These are phyloP conservation scores for Amblyteles armatorius DNA, from an alignment of 2,888 invertebrate species.

Conservation along the genomic window DNA sequence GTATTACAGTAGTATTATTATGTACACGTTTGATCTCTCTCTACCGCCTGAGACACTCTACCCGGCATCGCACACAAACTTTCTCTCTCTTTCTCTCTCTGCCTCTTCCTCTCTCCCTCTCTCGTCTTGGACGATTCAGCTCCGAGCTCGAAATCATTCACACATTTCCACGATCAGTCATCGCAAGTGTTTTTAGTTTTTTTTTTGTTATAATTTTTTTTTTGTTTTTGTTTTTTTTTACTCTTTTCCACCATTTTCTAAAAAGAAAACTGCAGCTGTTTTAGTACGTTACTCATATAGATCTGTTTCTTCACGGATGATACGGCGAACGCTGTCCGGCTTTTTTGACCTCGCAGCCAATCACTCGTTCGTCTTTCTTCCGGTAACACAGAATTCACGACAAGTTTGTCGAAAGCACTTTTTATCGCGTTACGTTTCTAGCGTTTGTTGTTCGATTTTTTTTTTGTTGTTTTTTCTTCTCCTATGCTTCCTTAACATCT, in stretches of 20 bases:
- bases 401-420: slow-evolving; percentile 20
- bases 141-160: slow-evolving; percentile 6
- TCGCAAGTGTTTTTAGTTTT: slow-evolving; percentile 14
- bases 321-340: slow-evolving; percentile 7
- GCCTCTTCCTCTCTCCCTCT: not conserved
- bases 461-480: slow-evolving; percentile 23
- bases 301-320: slow-evolving; percentile 34
- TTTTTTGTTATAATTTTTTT: not conserved
- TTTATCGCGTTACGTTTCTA: slow-evolving; percentile 35
- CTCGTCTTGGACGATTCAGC: slow-evolving; percentile 9
- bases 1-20: slow-evolving; percentile 52
- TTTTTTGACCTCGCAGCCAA: slow-evolving; percentile 4
- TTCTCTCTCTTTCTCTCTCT: not conserved
- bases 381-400: slow-evolving; percentile 47
- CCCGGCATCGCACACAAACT: not conserved
- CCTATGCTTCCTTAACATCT: slow-evolving; percentile 28
- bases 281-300: slow-evolving; percentile 33
- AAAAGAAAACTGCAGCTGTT: slow-evolving; percentile 33
- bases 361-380: slow-evolving; percentile 16
- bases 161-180: slow-evolving; percentile 28
- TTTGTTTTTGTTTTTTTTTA: slow-evolving; percentile 15
- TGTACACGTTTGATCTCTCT: slow-evolving; percentile 60
- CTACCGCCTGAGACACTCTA: slow-evolving; percentile 41
- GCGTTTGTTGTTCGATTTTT: slow-evolving; percentile 38
- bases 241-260: slow-evolving; percentile 22